These are phyloP conservation scores for Taurulus bubalis DNA, from an alignment of 2,113 vertebrate species.

Conservation along the genomic window DNA sequence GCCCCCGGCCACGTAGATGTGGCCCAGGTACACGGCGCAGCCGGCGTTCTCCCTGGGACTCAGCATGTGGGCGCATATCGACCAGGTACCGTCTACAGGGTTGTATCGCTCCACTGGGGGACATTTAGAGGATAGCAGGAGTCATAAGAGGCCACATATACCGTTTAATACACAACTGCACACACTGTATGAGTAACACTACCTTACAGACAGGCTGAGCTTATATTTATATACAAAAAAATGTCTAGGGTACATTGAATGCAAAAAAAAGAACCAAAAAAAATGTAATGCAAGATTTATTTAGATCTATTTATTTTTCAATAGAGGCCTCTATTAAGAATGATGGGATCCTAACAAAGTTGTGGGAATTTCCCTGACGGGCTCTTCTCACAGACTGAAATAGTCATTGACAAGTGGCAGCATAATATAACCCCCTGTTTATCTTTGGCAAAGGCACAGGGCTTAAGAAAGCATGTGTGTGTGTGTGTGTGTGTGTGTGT, in stretches of 20 bases:
- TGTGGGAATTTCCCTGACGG: slow-evolving; percentile 73
- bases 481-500: slow-evolving; percentile 19
- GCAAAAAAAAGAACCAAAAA: not conserved
- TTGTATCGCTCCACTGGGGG: slow-evolving; percentile 78
- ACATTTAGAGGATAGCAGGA: slow-evolving; percentile 38
- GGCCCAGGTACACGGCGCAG: slow-evolving; percentile 68
- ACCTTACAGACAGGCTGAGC: not conserved
- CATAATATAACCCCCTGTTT: slow-evolving; percentile 48
- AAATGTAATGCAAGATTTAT: not conserved
- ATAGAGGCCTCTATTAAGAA: not conserved
- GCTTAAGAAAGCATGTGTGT: slow-evolving; percentile 21
- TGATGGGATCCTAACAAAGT: slow-evolving; percentile 33
- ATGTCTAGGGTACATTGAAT: not conserved
- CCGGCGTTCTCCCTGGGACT: slow-evolving; percentile 73
- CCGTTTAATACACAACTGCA: slow-evolving; percentile 17
- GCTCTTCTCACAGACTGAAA: slow-evolving; percentile 79
- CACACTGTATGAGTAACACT: slow-evolving; percentile 28
- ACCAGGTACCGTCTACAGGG: slow-evolving; percentile 74
- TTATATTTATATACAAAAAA: slow-evolving; percentile 31
- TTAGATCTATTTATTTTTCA: not conserved
- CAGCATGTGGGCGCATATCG: slow-evolving; percentile 66
- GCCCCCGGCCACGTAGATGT: slow-evolving; percentile 76
- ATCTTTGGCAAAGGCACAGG: slow-evolving; percentile 60
- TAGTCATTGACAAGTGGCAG: slow-evolving; percentile 50
- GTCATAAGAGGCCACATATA: slow-evolving; percentile 32